Conservation (phyloP, 2,113 vertebrate genomes). For the Mixornis gularis region DNA sequence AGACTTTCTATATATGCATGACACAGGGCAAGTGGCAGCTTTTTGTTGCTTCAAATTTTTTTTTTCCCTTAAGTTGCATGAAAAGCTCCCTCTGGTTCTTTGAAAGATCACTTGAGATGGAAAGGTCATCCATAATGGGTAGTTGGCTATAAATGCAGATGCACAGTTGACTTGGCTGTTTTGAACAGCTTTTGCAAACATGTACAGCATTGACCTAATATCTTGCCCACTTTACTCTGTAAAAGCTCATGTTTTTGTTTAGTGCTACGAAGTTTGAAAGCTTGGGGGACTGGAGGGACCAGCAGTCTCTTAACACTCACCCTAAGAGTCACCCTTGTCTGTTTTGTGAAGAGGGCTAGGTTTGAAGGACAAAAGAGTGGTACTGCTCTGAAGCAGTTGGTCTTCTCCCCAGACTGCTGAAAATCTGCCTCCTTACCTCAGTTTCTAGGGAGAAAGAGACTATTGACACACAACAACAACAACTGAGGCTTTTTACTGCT, state of each 20-base stretch:
- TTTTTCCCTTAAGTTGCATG: not conserved
- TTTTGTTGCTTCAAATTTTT: not conserved
- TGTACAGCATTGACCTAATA: not conserved
- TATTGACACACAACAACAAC: not conserved
- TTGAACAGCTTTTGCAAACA: not conserved
- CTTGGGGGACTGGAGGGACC: not conserved
- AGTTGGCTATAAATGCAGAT: not conserved
- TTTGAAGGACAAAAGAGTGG: not conserved
- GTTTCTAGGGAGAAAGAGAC: not conserved
- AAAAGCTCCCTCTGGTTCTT: not conserved
- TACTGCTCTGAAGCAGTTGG: not conserved
- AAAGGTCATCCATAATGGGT: constrained; percentile 25
- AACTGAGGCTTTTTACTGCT: not conserved
- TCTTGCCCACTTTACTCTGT: not conserved
- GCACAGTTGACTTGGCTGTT: not conserved
- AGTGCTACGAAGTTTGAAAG: not conserved
- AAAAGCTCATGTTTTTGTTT: not conserved
- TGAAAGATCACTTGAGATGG: not conserved
- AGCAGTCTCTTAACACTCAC: not conserved
- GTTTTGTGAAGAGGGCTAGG: not conserved
- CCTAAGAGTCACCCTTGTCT: not conserved
- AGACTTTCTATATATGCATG: not conserved
- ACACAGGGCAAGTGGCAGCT: not conserved
- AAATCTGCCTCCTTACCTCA: not conserved
- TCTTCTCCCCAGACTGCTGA: not conserved